phyloP scores from a whole-genome alignment of 1,140 invertebrate species.

The Scylla paramamosain region DNA sequence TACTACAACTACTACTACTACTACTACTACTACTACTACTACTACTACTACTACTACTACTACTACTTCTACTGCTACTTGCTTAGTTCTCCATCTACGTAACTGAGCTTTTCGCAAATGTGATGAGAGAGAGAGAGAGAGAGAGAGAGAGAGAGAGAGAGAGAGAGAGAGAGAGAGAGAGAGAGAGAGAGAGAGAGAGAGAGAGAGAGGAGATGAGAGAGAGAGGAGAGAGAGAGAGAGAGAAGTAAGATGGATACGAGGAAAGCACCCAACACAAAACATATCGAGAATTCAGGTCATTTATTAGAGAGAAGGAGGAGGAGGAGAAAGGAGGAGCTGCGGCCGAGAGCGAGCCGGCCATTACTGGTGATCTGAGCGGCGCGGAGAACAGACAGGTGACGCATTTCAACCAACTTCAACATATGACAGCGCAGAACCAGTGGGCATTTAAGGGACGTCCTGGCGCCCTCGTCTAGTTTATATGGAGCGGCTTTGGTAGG shows the following conservation, averaged over 20 bases:
- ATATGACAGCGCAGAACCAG: background rate
- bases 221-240: background rate
- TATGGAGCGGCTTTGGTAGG: background rate
- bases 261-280: background rate
- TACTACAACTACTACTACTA: no score
- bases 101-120: no score
- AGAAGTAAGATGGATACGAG: background rate
- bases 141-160: no score
- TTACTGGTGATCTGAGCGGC: slow-evolving; percentile 17
- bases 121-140: no score
- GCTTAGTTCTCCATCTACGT: no score
- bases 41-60: no score
- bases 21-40: no score
- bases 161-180: background rate
- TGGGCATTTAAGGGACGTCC: background rate
- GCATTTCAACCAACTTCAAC: background rate
- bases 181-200: background rate
- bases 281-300: background rate
- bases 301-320: background rate
- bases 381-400: background rate
- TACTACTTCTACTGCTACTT: no score
- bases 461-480: background rate
- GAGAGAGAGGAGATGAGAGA: no score
- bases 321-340: background rate
- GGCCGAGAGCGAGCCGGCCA: background rate